Base-by-base conservation (phyloP, 2,888 invertebrate genomes). In the Spisula solida region DNA sequence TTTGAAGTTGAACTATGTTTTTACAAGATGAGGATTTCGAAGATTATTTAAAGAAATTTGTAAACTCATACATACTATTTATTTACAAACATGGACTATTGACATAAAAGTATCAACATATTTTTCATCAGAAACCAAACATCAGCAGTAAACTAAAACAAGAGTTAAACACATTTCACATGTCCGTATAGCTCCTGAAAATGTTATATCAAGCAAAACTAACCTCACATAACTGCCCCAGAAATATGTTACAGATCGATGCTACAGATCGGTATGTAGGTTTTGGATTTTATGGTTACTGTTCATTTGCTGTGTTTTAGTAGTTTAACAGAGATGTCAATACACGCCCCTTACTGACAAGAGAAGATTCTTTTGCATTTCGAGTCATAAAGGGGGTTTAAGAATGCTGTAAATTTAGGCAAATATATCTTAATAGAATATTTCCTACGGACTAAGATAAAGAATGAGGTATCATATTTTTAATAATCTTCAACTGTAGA, bases 181-280 rank as follows among this genome's bases (percentile, higher is more conserved):
- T 31, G 75, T 31, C 1, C 4, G 31, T 34, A 31, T 34, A 25
- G 25, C 75, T 75, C 75, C 75, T 75, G 75, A 75, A 75, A 66
- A 75, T 75, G 25, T 75, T 31, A 31, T 16, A 75, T 75, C 34
- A 34, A 75, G 75, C 75, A 34, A 34, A 75, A 75, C 75, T 75
- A 75, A 75, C 75, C 75, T 75, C 75, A 31, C 31, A 18, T 34
- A 31, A 75, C 75, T 34, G 75, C 75, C n/a, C 16, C 75, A 75
- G 34, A 75, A 34, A 31, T 75, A 34, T 18, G 75, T 75, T 75
- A 75, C 34, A 75, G 29, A 29, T n/a, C 29, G 8, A 20, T 6
- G 0, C n/a, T 18, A 20, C 6, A 56, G 18, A 18, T 56, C n/a
- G 56, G 56, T 6, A 56, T n/a, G 5, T n/a, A 56, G 1, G 8